Conservation (phyloP, 2,888 invertebrate species). For the Eupelmus urozonus region DNA sequence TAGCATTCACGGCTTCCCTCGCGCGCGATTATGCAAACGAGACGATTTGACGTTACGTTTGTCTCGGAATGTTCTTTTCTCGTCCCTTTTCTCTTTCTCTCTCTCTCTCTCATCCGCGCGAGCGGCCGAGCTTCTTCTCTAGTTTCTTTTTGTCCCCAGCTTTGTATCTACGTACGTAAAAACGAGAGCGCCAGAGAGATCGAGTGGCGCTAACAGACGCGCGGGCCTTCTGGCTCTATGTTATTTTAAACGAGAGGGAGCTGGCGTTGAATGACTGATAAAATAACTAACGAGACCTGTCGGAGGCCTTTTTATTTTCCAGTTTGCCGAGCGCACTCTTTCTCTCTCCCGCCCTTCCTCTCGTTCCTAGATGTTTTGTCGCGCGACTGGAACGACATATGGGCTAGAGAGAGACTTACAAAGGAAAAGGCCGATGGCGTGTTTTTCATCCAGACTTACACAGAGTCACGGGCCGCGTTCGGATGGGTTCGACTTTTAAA, state of each 20-base stretch:
- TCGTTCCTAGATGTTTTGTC: neutral
- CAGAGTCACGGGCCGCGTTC: neutral
- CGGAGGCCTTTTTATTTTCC: slow-evolving; percentile 40
- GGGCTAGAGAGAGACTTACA: slow-evolving; percentile 10
- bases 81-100: slow-evolving; percentile 4
- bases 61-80: slow-evolving; percentile 35
- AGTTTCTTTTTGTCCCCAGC: neutral
- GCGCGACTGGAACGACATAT: slow-evolving; percentile 8
- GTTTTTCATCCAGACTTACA: slow-evolving; percentile 29
- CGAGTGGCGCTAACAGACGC: slow-evolving; percentile 12
- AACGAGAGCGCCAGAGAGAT: neutral
- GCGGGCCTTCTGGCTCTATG: slow-evolving; percentile 5
- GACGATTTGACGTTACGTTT: slow-evolving; percentile 45
- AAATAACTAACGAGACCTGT: slow-evolving; percentile 58
- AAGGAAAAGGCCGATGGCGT: slow-evolving; percentile 30
- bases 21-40: slow-evolving; percentile 51
- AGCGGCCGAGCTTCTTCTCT: no score
- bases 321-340: neutral
- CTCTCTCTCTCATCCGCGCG: neutral
- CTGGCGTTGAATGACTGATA: slow-evolving; percentile 55
- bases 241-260: slow-evolving; percentile 50
- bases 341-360: no score
- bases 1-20: slow-evolving; percentile 47
- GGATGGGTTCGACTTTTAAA: slow-evolving; percentile 34
- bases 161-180: slow-evolving; percentile 11